Conservation (phyloP, 2,888 invertebrate species). For the Galerucella nymphaeae region DNA sequence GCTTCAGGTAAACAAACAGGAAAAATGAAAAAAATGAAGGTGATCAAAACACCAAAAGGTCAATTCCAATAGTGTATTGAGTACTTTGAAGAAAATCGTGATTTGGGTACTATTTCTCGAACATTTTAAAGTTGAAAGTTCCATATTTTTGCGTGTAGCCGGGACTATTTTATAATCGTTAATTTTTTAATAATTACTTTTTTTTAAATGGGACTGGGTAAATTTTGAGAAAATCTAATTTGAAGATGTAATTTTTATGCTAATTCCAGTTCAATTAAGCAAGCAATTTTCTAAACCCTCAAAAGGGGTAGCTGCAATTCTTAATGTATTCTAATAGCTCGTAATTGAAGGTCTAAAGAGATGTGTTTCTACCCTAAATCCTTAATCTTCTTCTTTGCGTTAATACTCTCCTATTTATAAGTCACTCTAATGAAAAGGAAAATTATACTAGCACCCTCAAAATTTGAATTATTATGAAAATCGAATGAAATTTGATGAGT, state of each 20-base stretch:
- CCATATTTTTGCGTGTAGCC: too few relatives aligned
- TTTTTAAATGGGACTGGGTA: too few relatives aligned
- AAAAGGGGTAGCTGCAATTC: constrained; percentile 38
- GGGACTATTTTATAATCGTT: neutral
- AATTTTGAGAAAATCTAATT: constrained; percentile 2
- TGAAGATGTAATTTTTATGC: constrained; percentile 40
- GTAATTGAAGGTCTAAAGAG: constrained; percentile 42
- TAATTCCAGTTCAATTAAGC: constrained; percentile 38
- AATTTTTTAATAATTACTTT: neutral
- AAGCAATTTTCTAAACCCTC: constrained; percentile 36
- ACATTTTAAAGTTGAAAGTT: too few relatives aligned
- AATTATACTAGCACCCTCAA: neutral
- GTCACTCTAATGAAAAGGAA: constrained; percentile 19
- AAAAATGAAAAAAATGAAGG: too few relatives aligned
- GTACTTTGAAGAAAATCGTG: too few relatives aligned
- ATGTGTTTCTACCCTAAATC: constrained; percentile 35
- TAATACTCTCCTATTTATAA: constrained; percentile 28
- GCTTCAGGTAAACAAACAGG: too few relatives aligned
- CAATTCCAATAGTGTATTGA: too few relatives aligned
- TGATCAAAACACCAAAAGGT: too few relatives aligned
- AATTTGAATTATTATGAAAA: neutral
- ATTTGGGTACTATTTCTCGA: too few relatives aligned
- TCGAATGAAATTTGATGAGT: neutral
- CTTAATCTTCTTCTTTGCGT: constrained; percentile 31
- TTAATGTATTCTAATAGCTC: constrained; percentile 42